Evolutionary conservation across 64 coral and sea anemone species (phyloP).

Genomic region (Dendrophyllia cribrosa): DNA sequence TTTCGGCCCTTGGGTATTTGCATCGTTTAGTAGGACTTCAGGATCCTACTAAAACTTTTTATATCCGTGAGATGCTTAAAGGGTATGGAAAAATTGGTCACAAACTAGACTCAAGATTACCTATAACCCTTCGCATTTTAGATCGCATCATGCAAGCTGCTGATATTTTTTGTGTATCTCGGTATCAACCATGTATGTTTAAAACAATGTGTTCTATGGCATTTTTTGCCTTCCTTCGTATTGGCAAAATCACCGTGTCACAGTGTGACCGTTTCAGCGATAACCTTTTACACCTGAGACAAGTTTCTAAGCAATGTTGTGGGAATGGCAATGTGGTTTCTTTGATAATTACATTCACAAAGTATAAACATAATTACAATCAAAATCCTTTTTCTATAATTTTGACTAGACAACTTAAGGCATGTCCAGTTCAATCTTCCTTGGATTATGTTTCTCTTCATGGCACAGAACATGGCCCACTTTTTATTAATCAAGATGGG

Average conservation of each 20-base stretch:
- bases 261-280: too few relatives aligned
- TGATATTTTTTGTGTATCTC: too few relatives aligned
- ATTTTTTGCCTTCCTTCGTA: too few relatives aligned
- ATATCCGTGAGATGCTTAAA: slow-evolving; percentile 24
- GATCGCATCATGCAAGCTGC: too few relatives aligned
- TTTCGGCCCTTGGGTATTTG: neutral
- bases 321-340: neutral
- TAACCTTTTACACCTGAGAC: too few relatives aligned
- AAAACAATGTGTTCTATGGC: too few relatives aligned
- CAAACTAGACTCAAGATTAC: neutral
- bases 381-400: slow-evolving; percentile 1
- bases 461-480: neutral
- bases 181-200: too few relatives aligned
- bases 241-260: too few relatives aligned
- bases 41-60: slow-evolving; percentile 22
- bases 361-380: neutral
- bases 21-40: neutral
- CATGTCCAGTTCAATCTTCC: too few relatives aligned
- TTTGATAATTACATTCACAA: neutral
- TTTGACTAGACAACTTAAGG: neutral
- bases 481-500: slow-evolving; percentile 2
- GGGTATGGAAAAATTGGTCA: neutral
- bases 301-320: neutral
- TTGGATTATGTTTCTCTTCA: neutral
- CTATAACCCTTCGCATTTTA: too few relatives aligned